Base-by-base conservation (phyloP, 1,140 invertebrate genomes). In the Penaeus indicus region DNA sequence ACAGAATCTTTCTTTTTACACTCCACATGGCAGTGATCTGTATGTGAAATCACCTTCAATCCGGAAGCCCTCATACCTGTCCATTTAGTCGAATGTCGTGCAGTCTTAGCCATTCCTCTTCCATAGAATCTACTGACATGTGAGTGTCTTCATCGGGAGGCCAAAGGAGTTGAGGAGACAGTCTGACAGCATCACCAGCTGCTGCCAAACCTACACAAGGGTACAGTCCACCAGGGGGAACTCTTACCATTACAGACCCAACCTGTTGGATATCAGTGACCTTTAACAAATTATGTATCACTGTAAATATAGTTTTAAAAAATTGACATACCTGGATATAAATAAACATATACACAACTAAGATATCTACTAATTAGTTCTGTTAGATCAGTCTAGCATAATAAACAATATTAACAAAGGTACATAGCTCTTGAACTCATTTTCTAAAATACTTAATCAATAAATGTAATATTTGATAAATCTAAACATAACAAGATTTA, bases 81-180 rank as follows among this genome's bases (percentile, higher is more conserved):
- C 94, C 94, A 92, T 94, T 94, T 22, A 94, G 90, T 54, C 92
- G 92, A 84, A 95, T 92, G 90, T 94, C 94, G 91, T 94, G 93
- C 62, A 95, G 91, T 32, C 94, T 88, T 22, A 93, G 92, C 94
- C 94, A 95, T 22, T 94, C 94, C 32, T 94, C 94, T 91, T 95
- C 94, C 79, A 93, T 93, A 77, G 92, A 93, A 90, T 94, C 94
- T 27, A 95, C 93, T 67, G 93, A 92, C 94, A 95, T 95, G 47
- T 93, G 92, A 61, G 92, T 93, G 25, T 94, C 92, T 86, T 94
- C 93, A 60, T 94, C 92, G 22, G 92, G 91, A 4, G 92, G 90
- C 93, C 93, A 94, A 47, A 92, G 92, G 0, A 92, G 92, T 78
- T 93, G 92, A 27, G 93, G 90, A 25, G 91, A 91, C 3, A 91